phyloP scores from a whole-genome alignment of 2,888 invertebrate genomes.

The Spilarctia lutea region DNA sequence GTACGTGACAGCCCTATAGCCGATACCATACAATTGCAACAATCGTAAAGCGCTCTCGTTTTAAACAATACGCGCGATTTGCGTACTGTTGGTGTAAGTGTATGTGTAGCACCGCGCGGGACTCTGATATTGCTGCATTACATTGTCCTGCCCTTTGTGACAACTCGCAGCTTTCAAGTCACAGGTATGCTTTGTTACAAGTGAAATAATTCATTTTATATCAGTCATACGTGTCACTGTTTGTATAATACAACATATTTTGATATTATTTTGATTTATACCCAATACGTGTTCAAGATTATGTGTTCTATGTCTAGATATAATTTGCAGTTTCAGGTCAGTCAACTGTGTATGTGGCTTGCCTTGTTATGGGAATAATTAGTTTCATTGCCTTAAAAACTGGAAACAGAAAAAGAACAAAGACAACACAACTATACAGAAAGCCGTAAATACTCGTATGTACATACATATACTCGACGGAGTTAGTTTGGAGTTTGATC shows the following conservation, averaged over 20 bases:
- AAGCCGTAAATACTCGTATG: not conserved
- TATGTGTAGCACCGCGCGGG: not conserved
- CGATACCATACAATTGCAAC: not conserved
- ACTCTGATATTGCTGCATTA: not conserved
- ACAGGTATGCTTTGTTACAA: not conserved
- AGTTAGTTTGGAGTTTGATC: not conserved
- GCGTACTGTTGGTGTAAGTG: not conserved
- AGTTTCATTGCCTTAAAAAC: not conserved
- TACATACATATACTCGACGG: not conserved
- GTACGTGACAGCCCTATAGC: not conserved
- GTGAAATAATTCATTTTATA: too few species aligned
- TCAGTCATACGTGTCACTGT: too few species aligned
- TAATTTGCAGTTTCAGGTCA: too few species aligned
- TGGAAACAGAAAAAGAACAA: not conserved
- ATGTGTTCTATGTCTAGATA: too few species aligned
- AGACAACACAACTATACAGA: not conserved
- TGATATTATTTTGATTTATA: too few species aligned
- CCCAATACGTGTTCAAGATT: too few species aligned
- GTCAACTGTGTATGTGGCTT: too few species aligned
- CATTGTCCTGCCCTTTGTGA: not conserved
- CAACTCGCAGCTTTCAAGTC: not conserved
- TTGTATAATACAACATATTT: too few species aligned
- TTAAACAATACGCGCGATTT: not conserved
- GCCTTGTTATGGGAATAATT: not conserved
- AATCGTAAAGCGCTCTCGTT: not conserved